Evolutionary conservation across 2,797 vertebrate genomes (phyloP).

Genomic region (Morus bassanus): DNA sequence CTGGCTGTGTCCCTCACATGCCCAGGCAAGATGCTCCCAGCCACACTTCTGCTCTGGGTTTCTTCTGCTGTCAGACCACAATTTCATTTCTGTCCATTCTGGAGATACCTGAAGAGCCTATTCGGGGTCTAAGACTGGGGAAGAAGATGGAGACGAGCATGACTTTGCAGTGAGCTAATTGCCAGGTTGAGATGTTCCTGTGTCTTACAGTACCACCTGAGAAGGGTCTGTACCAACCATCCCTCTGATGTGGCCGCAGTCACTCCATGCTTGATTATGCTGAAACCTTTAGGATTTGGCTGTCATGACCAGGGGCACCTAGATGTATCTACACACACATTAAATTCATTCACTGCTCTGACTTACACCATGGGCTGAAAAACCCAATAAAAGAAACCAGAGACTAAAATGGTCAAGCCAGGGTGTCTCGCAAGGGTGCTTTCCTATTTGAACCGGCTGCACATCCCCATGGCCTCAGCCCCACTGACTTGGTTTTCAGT

Average conservation of each 20-base stretch:
- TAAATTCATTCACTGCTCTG: neutral
- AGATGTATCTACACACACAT: too few species aligned
- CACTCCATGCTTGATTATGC: neutral
- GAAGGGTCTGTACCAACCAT: neutral
- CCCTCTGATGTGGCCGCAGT: rapidly evolving
- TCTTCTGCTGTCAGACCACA: neutral
- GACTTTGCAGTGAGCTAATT: neutral
- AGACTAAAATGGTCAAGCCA: neutral
- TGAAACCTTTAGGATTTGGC: neutral
- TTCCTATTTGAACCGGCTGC: neutral
- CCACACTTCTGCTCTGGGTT: neutral
- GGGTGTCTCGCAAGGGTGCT: neutral
- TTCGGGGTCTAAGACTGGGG: neutral
- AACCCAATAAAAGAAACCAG: neutral
- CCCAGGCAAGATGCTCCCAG: neutral
- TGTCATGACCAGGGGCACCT: neutral
- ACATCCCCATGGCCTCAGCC: neutral
- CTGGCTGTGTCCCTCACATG: neutral
- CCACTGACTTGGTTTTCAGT: neutral
- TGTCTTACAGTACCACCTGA: neutral
- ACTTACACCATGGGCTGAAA: neutral
- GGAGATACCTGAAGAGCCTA: neutral
- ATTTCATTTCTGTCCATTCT: neutral
- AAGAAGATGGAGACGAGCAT: neutral
- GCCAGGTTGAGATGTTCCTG: neutral